Base-by-base conservation (phyloP, 2,797 vertebrate genomes). In the Labeo calbasu region DNA sequence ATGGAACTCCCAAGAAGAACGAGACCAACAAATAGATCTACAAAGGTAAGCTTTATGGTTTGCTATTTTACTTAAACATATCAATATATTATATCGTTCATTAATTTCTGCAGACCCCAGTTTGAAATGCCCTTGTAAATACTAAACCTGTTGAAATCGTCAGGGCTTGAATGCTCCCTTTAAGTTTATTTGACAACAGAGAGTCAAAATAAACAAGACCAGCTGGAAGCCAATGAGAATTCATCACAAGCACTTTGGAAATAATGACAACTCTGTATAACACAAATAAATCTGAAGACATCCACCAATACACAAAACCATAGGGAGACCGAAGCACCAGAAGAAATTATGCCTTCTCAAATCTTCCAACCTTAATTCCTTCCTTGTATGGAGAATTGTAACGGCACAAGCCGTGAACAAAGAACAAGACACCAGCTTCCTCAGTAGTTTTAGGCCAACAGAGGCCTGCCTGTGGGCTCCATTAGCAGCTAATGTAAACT, bases 1-100 rank as follows among this genome's bases (percentile, higher is more conserved):
- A n/a, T 50, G n/a, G 21, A 75, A 86, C 75, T 68, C 59, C 76
- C 59, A 69, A 50, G 55, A 46, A 61, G 28, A 61, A 61, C 53
- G 14, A 25, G 19, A 11, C 53, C 25, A 4, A 50, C 71, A 9
- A 25, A 82, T 9, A 53, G 48, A 68, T 53, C 63, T 40, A 3
- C 21, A 75, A 28, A 55, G 15, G 8, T 80, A n/a, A 55, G 8
- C 8, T 23, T 25, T 32, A 61, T 61, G 12, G 48, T 36, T 65
- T 36, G 46, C 28, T 40, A 8, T 32, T 36, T 59, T 21, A 28
- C 15, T 48, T 46, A 11, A 43, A 43, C 40, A 43, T 19, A 40
- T 25, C 43, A 78, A 9, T 43, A 46, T 9, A 46, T 10, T 46
- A 46, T 46, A 46, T 46, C 1, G 43, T 46, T 46, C 43, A 46